Percentiles rank a stretch among this genome's conserved stretches.
These are phyloP conservation scores for Puma concolor DNA, from an alignment of 2,113 vertebrate species.

Conservation along the genomic window DNA sequence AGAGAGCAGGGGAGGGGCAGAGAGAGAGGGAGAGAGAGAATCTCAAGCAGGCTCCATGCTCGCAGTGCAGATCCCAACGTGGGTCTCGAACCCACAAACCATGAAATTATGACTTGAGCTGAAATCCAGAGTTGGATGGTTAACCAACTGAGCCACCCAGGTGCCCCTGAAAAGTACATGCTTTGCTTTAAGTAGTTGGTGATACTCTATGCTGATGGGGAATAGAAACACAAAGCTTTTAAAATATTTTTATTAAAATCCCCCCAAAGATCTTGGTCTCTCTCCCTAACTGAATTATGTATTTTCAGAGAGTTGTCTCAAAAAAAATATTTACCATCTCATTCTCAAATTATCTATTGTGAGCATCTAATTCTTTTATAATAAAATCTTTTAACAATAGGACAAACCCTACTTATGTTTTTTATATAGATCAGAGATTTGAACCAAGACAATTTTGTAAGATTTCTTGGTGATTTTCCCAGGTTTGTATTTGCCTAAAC, in stretches of 20 bases:
- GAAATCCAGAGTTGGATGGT: too few relatives aligned
- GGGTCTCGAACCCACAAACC: too few relatives aligned
- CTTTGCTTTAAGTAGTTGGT: neutral
- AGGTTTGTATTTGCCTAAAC: neutral
- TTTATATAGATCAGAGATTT: neutral
- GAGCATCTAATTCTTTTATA: neutral
- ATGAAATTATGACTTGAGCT: too few relatives aligned
- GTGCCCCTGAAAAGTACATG: neutral
- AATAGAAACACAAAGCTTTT: neutral
- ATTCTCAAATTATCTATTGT: neutral
- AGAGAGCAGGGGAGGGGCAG: too few relatives aligned
- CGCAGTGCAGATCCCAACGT: too few relatives aligned
- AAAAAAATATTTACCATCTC: neutral
- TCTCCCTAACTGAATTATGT: neutral
- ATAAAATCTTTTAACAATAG: conserved; percentile 18
- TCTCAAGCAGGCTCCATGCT: too few relatives aligned
- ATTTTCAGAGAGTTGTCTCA: conserved; percentile 10
- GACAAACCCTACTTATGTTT: neutral
- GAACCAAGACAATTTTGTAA: neutral
- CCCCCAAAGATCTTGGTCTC: neutral
- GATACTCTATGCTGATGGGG: neutral
- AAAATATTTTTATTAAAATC: neutral
- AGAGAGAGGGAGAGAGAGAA: too few relatives aligned
- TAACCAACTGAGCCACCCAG: too few relatives aligned
- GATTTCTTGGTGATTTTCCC: neutral